Conservation (phyloP, 1,140 invertebrate genomes). For the Drosophila athabasca region DNA sequence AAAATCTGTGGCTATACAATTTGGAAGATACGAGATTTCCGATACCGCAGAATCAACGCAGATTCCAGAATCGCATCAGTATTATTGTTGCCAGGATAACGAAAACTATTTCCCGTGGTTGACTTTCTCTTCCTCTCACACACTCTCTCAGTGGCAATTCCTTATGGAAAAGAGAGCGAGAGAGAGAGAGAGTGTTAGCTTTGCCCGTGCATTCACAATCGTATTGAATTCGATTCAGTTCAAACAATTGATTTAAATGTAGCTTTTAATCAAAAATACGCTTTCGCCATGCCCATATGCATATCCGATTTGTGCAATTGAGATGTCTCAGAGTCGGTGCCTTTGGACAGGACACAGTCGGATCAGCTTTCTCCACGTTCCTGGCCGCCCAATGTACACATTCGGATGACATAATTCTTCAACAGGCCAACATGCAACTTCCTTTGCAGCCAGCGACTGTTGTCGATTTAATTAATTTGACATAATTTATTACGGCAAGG, state of each 20-base stretch:
- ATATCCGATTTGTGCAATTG: conserved; percentile 55
- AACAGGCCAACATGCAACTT: conserved; percentile 47
- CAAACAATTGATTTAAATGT: neutral
- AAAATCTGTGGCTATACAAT: too few species aligned
- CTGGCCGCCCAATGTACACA: neutral
- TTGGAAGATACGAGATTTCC: neutral
- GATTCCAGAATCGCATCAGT: neutral
- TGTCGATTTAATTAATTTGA: conserved; percentile 78
- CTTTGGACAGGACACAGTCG: neutral
- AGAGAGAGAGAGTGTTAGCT: too few species aligned
- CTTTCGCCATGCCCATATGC: conserved; percentile 44
- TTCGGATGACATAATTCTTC: conserved; percentile 8
- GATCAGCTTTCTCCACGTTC: neutral
- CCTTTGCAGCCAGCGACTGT: conserved; percentile 45
- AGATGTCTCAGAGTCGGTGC: conserved; percentile 17
- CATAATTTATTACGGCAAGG: conserved; percentile 78
- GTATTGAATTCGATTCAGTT: too few species aligned
- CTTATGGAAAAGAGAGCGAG: too few species aligned
- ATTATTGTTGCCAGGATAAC: too few species aligned
- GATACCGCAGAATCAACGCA: too few species aligned
- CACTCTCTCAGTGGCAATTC: too few species aligned
- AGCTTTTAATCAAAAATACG: conserved; percentile 33
- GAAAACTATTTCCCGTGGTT: too few species aligned
- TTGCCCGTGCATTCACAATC: too few species aligned
- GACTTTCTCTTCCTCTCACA: too few species aligned